Evolutionary conservation across 1,140 invertebrate species (phyloP).

Genomic region (Saxidomus purpurata): DNA sequence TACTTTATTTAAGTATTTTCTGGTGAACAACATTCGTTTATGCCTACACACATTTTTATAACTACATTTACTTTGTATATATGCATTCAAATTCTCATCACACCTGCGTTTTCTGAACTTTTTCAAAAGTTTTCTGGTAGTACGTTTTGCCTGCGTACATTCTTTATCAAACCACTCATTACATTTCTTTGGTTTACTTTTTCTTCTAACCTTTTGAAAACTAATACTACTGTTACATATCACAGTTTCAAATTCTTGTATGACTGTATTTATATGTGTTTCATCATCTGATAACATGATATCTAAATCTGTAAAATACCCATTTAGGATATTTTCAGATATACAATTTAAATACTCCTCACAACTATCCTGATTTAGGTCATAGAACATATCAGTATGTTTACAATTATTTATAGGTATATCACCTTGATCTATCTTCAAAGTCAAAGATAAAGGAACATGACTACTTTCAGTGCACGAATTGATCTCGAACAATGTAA

Average conservation of each 20-base stretch:
- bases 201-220: too few species aligned
- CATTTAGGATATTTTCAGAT: slow-evolving; percentile 14
- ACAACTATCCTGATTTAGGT: not conserved
- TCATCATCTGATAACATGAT: not conserved
- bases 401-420: not conserved
- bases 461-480: not conserved
- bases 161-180: slow-evolving; percentile 3
- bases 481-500: not conserved
- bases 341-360: not conserved
- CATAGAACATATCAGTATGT: not conserved
- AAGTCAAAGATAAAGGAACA: not conserved
- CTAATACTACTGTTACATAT: not conserved
- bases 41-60: slow-evolving; percentile 21
- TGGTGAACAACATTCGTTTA: not conserved
- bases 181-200: not conserved
- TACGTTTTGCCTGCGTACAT: slow-evolving; percentile 2
- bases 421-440: not conserved
- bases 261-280: not conserved
- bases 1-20: not conserved
- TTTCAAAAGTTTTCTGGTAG: not conserved
- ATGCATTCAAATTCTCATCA: not conserved
- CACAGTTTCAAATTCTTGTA: not conserved
- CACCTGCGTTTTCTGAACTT: not conserved
- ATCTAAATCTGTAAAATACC: not conserved
- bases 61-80: not conserved